Evolutionary conservation across 2,113 vertebrate genomes (phyloP).

Genomic region (Leuciscus idus): DNA sequence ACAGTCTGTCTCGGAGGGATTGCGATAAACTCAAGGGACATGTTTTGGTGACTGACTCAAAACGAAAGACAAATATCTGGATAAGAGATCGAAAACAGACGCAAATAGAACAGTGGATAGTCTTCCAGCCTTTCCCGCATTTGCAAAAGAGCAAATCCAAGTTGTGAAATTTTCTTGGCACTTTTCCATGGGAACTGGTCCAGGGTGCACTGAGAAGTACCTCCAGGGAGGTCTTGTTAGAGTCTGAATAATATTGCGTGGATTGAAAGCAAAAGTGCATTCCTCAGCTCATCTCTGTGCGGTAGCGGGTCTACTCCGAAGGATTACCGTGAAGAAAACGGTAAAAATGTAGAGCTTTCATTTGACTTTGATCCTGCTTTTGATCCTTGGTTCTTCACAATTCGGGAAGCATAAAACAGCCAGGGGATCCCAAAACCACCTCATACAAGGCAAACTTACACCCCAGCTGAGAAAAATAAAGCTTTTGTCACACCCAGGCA

Average conservation of each 20-base stretch:
- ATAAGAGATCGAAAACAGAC: constrained; percentile 59
- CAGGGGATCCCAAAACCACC: constrained; percentile 1
- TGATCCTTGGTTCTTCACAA: constrained; percentile 1
- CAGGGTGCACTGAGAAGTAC: constrained; percentile 59
- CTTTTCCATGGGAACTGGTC: constrained; percentile 68
- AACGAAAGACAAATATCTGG: constrained; percentile 67
- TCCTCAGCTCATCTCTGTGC: constrained; percentile 54
- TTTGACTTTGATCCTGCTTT: constrained; percentile 32
- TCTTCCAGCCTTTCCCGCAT: constrained; percentile 62
- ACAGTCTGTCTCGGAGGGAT: constrained; percentile 65
- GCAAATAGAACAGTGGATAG: constrained; percentile 58
- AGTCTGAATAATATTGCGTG: constrained; percentile 61
- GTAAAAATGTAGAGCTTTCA: constrained; percentile 1
- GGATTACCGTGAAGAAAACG: constrained; percentile 1
- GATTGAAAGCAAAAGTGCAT: constrained; percentile 62
- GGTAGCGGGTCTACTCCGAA: neutral
- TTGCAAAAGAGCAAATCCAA: constrained; percentile 65
- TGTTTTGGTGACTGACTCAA: constrained; percentile 70
- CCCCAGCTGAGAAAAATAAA: constrained; percentile 19
- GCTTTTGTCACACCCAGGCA: constrained; percentile 31
- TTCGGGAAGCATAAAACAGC: constrained; percentile 11
- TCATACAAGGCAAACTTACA: constrained; percentile 13
- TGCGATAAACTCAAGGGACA: constrained; percentile 62
- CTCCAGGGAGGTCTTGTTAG: constrained; percentile 69
- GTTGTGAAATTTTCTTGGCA: constrained; percentile 71